Evolutionary conservation across 2,797 vertebrate genomes (phyloP).

Genomic region (Hylomyscus alleni): DNA sequence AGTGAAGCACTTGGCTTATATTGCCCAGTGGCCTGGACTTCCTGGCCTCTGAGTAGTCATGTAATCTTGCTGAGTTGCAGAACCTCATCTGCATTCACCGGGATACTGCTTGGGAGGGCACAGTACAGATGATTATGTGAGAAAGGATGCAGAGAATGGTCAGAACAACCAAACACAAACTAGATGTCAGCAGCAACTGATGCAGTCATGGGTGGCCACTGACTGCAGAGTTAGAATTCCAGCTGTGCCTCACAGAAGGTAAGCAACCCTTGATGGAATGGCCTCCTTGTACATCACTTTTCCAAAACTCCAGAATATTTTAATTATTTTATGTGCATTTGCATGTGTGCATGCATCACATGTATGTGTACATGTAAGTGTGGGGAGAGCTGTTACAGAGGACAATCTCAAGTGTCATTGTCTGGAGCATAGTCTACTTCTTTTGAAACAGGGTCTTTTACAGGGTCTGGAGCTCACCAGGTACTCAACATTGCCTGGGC

Average conservation of each 20-base stretch:
- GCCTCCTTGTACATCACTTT: constrained; percentile 20
- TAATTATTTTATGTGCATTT: background rate
- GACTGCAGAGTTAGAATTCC: background rate
- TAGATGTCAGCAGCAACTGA: background rate
- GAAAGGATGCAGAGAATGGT: background rate
- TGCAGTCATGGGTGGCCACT: background rate
- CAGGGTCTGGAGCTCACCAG: background rate
- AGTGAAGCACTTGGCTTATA: background rate
- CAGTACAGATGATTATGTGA: background rate
- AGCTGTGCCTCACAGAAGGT: background rate
- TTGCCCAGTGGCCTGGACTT: background rate
- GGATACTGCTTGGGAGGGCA: background rate
- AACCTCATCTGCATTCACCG: background rate
- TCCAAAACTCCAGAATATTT: constrained; percentile 24
- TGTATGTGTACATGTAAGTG: background rate
- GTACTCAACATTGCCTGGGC: background rate
- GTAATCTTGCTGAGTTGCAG: background rate
- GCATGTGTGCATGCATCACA: background rate
- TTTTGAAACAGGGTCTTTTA: background rate
- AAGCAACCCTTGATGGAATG: background rate
- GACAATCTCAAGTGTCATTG: background rate
- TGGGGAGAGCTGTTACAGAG: background rate
- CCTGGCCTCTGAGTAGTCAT: background rate
- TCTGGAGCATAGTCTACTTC: background rate
- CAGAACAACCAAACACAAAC: rapidly evolving